phyloP scores from a whole-genome alignment of 2,113 vertebrate species.

The Menura novaehollandiae region DNA sequence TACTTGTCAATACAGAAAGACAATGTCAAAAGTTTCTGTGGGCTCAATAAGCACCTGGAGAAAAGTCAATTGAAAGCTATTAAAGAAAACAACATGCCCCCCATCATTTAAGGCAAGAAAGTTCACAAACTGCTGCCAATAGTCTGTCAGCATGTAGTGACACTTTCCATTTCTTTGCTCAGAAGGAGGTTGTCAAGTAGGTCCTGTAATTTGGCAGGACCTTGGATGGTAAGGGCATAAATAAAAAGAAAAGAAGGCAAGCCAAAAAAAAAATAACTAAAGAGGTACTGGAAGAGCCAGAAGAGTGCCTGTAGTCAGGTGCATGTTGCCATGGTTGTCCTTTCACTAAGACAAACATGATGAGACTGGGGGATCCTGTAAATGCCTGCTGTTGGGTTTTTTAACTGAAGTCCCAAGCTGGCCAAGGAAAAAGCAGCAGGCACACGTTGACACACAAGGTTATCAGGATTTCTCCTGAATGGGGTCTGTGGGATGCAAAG shows the following conservation, averaged over 20 bases:
- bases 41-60: not conserved
- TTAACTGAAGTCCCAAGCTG: not conserved
- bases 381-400: not conserved
- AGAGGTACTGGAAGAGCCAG: not conserved
- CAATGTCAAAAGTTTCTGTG: not conserved
- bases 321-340: not conserved
- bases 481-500: not conserved
- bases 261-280: not conserved
- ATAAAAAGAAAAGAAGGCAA: not conserved
- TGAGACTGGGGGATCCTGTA: not conserved
- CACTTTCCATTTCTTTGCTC: not conserved
- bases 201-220: not conserved
- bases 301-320: not conserved
- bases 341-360: not conserved
- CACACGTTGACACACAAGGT: accelerated
- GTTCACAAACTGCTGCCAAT: not conserved
- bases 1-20: not conserved
- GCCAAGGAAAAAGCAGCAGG: not conserved
- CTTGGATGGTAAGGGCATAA: not conserved
- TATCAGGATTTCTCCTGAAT: not conserved
- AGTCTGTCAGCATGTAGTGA: not conserved
- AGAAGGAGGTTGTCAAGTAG: not conserved
- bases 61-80: not conserved
- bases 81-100: not conserved
- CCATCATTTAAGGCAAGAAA: not conserved